Conservation (phyloP, 2,113 vertebrate genomes). For the Leptobrachium ailaonicum region DNA sequence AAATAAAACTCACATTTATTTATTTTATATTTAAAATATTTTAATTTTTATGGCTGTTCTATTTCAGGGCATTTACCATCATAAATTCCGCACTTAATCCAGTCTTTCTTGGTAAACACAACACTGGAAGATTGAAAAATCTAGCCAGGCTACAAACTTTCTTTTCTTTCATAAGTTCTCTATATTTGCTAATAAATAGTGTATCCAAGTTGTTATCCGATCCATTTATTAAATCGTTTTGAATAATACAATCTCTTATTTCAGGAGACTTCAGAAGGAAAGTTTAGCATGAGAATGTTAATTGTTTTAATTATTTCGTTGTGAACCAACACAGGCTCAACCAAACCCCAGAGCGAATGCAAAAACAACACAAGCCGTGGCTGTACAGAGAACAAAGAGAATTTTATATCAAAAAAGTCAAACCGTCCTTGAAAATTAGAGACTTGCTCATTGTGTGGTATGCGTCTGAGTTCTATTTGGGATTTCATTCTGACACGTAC, state of each 20-base stretch:
- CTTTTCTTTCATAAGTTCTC: too few relatives aligned
- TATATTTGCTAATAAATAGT: too few relatives aligned
- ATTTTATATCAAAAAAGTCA: constrained; percentile 36
- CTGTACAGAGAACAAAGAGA: constrained; percentile 40
- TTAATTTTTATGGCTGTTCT: too few relatives aligned
- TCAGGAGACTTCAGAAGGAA: constrained; percentile 8
- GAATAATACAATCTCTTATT: constrained; percentile 14
- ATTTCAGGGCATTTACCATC: too few relatives aligned
- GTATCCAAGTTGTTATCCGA: too few relatives aligned
- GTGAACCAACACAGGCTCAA: constrained; percentile 26
- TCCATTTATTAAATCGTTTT: neutral
- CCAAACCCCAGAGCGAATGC: constrained; percentile 29
- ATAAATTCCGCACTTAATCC: too few relatives aligned
- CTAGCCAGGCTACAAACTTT: too few relatives aligned
- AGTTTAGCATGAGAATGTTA: constrained; percentile 33
- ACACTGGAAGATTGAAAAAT: too few relatives aligned
- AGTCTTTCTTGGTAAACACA: too few relatives aligned
- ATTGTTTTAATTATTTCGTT: constrained; percentile 45
- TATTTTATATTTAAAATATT: too few relatives aligned
- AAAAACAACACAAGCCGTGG: constrained; percentile 28
- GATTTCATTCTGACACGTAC: constrained; percentile 20
- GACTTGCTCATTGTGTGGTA: constrained; percentile 20
- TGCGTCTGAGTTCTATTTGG: constrained; percentile 25
- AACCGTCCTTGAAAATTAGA: constrained; percentile 40
- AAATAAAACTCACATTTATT: too few relatives aligned